A percentile compares a stretch with the other conserved stretches of the same genome.
These are phyloP conservation scores for Polypterus bichir DNA, from an alignment of 2,113 vertebrate genomes.

Conservation along the genomic window DNA sequence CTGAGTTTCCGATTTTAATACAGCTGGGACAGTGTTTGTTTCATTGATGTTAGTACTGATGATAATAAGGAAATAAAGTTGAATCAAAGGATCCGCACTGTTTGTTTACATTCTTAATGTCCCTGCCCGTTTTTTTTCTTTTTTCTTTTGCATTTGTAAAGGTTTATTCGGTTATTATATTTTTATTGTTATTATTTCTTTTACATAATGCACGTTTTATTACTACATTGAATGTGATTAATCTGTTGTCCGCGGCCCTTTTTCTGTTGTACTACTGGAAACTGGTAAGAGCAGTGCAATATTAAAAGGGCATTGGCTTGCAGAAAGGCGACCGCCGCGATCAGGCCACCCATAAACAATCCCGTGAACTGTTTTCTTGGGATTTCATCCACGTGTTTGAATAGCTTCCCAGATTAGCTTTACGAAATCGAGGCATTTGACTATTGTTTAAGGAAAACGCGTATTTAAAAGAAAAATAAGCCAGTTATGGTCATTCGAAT, in stretches of 20 bases:
- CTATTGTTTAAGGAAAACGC: conserved; percentile 21
- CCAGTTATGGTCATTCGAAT: too few species aligned
- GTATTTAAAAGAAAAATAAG: conserved; percentile 11
- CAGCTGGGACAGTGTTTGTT: too few species aligned
- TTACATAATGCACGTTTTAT: too few species aligned
- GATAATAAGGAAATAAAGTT: not conserved
- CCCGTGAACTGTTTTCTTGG: conserved; percentile 23
- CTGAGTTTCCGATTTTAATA: too few species aligned
- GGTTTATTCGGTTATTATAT: too few species aligned
- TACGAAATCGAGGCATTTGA: conserved; percentile 36
- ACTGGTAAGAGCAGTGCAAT: conserved; percentile 90
- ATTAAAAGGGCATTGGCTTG: conserved; percentile 95
- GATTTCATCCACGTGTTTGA: conserved; percentile 35
- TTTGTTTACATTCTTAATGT: too few species aligned
- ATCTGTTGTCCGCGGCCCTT: conserved; percentile 80
- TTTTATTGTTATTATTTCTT: too few species aligned
- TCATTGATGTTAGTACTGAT: too few species aligned
- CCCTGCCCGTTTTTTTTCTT: too few species aligned
- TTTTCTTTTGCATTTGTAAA: too few species aligned
- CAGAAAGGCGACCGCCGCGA: conserved; percentile 51
- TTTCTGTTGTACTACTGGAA: conserved; percentile 93
- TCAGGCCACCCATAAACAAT: conserved; percentile 5
- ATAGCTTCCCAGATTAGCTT: conserved; percentile 26
- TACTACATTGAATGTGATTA: not conserved
- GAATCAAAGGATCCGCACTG: not conserved